Conservation (phyloP, 1,140 invertebrate genomes). For the Wiebesia pumilae region DNA sequence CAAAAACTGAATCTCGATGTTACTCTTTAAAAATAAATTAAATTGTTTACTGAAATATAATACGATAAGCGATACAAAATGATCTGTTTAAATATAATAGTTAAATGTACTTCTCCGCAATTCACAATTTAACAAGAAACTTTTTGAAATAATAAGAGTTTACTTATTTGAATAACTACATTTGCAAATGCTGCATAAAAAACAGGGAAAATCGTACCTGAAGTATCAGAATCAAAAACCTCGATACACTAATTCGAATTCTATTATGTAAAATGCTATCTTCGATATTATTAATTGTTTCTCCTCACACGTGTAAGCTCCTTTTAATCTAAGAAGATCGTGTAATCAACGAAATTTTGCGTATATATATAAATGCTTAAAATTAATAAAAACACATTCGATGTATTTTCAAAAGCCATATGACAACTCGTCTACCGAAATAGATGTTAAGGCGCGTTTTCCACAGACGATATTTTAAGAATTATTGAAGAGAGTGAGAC, state of each 20-base stretch:
- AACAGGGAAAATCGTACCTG: conserved; percentile 37
- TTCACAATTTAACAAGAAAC: not conserved
- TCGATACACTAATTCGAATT: not conserved
- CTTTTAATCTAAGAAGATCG: conserved; percentile 5
- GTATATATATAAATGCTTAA: conserved; percentile 4
- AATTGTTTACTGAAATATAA: not conserved
- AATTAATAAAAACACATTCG: conserved; percentile 40
- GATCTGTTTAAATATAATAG: not conserved
- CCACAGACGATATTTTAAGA: conserved; percentile 38
- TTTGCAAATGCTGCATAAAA: not conserved
- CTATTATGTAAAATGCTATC: conserved; percentile 12
- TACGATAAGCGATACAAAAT: not conserved
- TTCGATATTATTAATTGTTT: conserved; percentile 7
- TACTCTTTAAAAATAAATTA: not conserved
- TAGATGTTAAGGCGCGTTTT: conserved; percentile 43
- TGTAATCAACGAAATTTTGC: conserved; percentile 44
- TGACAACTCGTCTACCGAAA: conserved; percentile 18
- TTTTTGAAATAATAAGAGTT: not conserved
- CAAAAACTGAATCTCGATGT: not conserved
- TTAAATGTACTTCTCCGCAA: not conserved
- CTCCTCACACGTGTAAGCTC: not conserved
- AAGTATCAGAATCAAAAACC: conserved; percentile 27
- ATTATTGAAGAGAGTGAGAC: not conserved
- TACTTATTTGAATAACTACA: not conserved
- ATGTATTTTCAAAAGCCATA: conserved; percentile 44